Percentiles rank a stretch among this genome's conserved stretches.
Evolutionary conservation across 2,888 invertebrate genomes (phyloP).

Genomic region (Melieria crassipennis): DNA sequence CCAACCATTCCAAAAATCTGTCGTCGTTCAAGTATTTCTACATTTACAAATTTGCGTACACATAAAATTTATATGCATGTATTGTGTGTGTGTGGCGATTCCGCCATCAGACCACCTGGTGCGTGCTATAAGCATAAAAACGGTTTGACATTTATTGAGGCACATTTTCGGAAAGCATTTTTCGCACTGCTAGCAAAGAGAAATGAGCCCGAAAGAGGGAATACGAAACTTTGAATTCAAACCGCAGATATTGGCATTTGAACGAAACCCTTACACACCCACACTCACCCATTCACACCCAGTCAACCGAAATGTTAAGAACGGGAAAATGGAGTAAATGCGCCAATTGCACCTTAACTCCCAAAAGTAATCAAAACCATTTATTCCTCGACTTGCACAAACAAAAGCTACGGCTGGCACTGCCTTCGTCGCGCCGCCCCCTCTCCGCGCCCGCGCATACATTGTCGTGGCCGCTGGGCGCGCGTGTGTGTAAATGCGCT

Average conservation of each 20-base stretch:
- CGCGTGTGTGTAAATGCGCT: too few relatives aligned
- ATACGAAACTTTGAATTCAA: background rate
- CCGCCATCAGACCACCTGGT: conserved; percentile 36
- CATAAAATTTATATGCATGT: background rate
- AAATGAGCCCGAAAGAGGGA: background rate
- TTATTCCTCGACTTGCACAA: background rate
- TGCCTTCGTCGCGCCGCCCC: too few relatives aligned
- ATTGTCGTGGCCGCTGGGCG: too few relatives aligned
- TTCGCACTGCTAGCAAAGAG: conserved; percentile 2
- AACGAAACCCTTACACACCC: background rate
- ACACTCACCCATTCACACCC: background rate
- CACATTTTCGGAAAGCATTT: conserved; percentile 34
- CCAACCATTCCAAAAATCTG: too few relatives aligned
- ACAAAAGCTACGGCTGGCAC: too few relatives aligned
- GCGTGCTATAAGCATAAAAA: conserved; percentile 39
- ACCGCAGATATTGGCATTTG: background rate
- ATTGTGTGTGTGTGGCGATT: conserved; percentile 2
- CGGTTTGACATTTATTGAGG: conserved; percentile 44
- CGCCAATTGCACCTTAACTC: background rate
- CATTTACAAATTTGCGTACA: conserved; percentile 1
- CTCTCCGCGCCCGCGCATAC: too few relatives aligned
- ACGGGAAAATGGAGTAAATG: conserved; percentile 7
- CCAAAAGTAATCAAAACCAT: conserved; percentile 4
- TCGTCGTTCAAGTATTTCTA: background rate
- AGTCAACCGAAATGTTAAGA: background rate